These are phyloP conservation scores for Emydoidea blandingii DNA, from an alignment of 2,797 vertebrate genomes.

Conservation along the genomic window DNA sequence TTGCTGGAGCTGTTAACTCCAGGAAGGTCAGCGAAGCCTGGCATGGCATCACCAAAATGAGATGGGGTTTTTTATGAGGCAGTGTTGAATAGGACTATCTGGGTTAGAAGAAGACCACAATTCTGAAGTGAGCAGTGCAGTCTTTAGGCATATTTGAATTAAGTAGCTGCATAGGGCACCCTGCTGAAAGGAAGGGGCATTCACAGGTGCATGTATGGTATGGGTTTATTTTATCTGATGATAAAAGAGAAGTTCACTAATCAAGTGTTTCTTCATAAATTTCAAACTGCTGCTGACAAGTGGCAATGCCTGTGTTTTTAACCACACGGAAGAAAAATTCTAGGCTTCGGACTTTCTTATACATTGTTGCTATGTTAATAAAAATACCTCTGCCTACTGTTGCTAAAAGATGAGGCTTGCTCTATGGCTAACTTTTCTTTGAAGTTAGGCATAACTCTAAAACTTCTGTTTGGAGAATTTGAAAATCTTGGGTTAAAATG, in stretches of 20 bases:
- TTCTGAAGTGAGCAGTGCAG: constrained; percentile 18
- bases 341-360: neutral
- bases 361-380: neutral
- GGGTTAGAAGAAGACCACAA: constrained; percentile 7
- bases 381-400: neutral
- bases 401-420: neutral
- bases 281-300: constrained; percentile 17
- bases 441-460: neutral
- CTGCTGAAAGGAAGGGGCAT: constrained; percentile 39
- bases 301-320: constrained; percentile 7
- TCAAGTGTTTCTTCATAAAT: constrained; percentile 44
- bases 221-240: constrained; percentile 52
- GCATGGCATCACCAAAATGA: neutral
- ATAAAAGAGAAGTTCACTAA: constrained; percentile 12
- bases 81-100: constrained; percentile 40
- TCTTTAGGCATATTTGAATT: neutral
- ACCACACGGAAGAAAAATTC: neutral
- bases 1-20: neutral
- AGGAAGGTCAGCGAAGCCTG: neutral
- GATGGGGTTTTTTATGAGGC: constrained; percentile 20
- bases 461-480: neutral
- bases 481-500: neutral
- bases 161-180: constrained; percentile 39
- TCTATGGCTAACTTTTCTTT: neutral
- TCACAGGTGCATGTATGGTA: neutral